Percentiles rank a stretch among this genome's conserved stretches.
These are phyloP conservation scores for Climacteris rufus DNA, from an alignment of 2,113 vertebrate species.

Conservation along the genomic window DNA sequence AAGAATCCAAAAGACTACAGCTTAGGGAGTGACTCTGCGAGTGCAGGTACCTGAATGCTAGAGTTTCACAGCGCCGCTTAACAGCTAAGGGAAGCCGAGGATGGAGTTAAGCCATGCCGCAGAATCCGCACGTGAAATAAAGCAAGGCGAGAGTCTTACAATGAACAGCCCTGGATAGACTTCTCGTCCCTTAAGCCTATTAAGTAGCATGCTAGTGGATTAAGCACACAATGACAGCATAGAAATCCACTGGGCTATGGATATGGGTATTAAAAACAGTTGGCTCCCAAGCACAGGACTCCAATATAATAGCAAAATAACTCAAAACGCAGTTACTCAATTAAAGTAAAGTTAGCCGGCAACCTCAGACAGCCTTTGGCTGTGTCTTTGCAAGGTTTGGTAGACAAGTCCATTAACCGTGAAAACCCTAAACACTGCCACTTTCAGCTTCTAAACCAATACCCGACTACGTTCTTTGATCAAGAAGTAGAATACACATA, in stretches of 20 bases:
- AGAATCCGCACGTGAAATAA: constrained; percentile 38
- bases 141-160: constrained; percentile 55
- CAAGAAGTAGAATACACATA: constrained; percentile 92
- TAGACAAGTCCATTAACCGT: constrained; percentile 80
- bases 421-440: constrained; percentile 78
- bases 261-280: constrained; percentile 70
- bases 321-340: constrained; percentile 73
- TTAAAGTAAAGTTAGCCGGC: constrained; percentile 76
- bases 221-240: constrained; percentile 63
- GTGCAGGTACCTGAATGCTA: constrained; percentile 12
- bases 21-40: background rate
- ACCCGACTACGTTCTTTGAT: constrained; percentile 86
- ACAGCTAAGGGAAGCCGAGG: constrained; percentile 30
- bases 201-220: constrained; percentile 67
- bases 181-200: constrained; percentile 58
- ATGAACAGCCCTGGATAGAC: constrained; percentile 50
- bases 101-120: constrained; percentile 36
- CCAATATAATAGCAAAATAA: constrained; percentile 68
- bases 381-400: constrained; percentile 64
- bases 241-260: constrained; percentile 70
- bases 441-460: constrained; percentile 90
- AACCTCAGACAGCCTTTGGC: constrained; percentile 75
- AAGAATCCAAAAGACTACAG: constrained; percentile 43
- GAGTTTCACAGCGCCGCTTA: constrained; percentile 19
- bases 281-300: constrained; percentile 74